Percentiles rank a stretch among this genome's conserved stretches.
Conservation (phyloP, 2,113 vertebrate species). For the Puffinus mauretanicus region DNA sequence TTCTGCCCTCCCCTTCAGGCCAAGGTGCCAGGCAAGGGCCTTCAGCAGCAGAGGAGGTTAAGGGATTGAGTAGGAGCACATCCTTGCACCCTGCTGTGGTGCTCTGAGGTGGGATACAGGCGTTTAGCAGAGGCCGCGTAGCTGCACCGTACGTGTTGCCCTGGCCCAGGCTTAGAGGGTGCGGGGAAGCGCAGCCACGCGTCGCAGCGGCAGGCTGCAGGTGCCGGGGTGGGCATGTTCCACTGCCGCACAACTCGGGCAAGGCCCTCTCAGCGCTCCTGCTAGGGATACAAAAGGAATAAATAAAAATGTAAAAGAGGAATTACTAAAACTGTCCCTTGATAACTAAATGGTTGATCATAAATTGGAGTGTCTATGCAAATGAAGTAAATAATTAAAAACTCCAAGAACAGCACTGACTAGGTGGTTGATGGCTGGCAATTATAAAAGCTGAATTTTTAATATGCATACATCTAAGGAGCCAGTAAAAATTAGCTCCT, state of each 20-base stretch:
- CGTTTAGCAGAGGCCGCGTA: rapidly evolving
- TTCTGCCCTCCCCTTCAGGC: not conserved
- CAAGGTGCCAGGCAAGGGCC: not conserved
- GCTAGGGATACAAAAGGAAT: slow-evolving; percentile 50
- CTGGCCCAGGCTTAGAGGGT: not conserved
- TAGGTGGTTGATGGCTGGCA: slow-evolving; percentile 82
- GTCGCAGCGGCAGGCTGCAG: not conserved
- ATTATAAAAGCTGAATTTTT: slow-evolving; percentile 83
- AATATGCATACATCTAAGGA: slow-evolving; percentile 80
- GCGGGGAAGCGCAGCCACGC: rapidly evolving
- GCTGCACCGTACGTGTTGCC: rapidly evolving
- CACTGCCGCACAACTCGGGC: not conserved
- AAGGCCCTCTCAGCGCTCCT: not conserved
- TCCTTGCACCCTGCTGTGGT: not conserved
- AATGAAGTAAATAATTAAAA: slow-evolving; percentile 87
- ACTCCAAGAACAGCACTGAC: slow-evolving; percentile 77
- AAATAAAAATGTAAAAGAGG: slow-evolving; percentile 74
- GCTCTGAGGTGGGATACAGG: not conserved
- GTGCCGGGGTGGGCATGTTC: not conserved
- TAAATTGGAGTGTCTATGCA: slow-evolving; percentile 82
- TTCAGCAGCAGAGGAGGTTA: not conserved
- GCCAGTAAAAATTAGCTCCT: slow-evolving; percentile 81
- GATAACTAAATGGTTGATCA: slow-evolving; percentile 76
- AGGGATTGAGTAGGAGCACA: not conserved
- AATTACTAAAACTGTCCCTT: slow-evolving; percentile 76